Conservation (phyloP, 2,888 invertebrate species). For the Deroplatys truncata region DNA sequence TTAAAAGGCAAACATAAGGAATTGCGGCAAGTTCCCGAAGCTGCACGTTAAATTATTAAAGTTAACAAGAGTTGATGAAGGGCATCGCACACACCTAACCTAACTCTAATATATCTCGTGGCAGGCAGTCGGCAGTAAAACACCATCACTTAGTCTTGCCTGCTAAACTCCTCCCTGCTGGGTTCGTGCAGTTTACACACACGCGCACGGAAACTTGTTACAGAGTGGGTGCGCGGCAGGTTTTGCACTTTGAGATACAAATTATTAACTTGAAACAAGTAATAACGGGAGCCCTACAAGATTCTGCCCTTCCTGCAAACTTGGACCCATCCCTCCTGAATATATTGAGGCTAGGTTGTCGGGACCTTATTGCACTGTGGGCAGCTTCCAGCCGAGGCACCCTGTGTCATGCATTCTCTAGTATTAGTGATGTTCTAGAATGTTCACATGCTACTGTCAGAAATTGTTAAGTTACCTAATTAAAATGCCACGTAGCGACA, state of each 20-base stretch:
- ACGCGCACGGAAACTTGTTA: neutral
- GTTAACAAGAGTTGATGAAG: neutral
- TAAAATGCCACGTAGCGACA: too few relatives aligned
- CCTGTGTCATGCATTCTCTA: neutral
- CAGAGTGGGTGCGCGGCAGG: neutral
- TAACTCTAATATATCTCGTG: neutral
- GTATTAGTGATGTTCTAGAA: neutral
- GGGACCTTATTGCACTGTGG: neutral
- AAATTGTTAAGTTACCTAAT: neutral
- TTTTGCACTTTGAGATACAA: neutral
- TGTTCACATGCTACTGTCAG: neutral
- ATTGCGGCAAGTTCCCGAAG: neutral
- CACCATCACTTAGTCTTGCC: neutral
- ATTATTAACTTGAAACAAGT: neutral
- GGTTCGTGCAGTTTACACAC: constrained; percentile 5
- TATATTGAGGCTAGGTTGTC: neutral
- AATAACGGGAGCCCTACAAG: neutral
- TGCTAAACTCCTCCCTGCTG: neutral
- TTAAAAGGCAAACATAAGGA: neutral
- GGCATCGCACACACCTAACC: neutral
- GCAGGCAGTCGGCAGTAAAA: neutral
- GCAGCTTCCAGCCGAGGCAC: neutral
- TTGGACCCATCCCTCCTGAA: neutral
- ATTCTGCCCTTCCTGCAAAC: neutral
- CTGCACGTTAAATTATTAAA: neutral